These are phyloP conservation scores for Plebejus argus DNA, from an alignment of 2,888 invertebrate species.

Conservation along the genomic window DNA sequence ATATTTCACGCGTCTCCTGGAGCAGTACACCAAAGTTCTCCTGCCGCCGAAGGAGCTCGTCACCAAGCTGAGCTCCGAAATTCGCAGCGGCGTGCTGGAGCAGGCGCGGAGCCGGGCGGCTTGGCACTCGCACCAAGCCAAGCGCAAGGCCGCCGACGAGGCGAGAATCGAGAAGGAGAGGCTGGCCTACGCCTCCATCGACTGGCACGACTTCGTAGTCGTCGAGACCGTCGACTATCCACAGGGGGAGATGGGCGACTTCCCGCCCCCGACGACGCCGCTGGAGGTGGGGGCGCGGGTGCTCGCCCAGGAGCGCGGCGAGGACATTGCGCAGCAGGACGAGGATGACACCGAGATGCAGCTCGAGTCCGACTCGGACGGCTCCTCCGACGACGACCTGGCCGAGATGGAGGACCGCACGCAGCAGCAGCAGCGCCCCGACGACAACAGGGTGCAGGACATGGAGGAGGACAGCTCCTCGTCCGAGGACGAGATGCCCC, in stretches of 20 bases:
- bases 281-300: conserved; percentile 98
- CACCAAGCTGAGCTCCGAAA: conserved; percentile 88
- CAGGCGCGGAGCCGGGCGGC: conserved; percentile 96
- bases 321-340: conserved; percentile 80
- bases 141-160: conserved; percentile 95
- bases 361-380: conserved; percentile 90
- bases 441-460: conserved; percentile 86
- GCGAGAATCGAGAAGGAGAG: conserved; percentile 97
- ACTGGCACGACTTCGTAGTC: conserved; percentile 99
- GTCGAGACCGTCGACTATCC: conserved; percentile 99
- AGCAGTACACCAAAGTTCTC: conserved; percentile 98
- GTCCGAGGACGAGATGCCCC: conserved; percentile 70
- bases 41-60: conserved; percentile 97
- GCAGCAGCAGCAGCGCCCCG: conserved; percentile 66
- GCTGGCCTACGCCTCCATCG: conserved; percentile 97
- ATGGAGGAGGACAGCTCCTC: conserved; percentile 93
- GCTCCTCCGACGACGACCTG: conserved; percentile 70
- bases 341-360: conserved; percentile 93
- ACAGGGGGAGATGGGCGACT: conserved; percentile 96
- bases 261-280: conserved; percentile 98
- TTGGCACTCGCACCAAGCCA: conserved; percentile 97
- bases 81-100: conserved; percentile 86
- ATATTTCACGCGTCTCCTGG: conserved; percentile 98
- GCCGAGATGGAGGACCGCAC: conserved; percentile 85
- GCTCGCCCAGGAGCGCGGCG: conserved; percentile 88